Evolutionary conservation across 2,888 invertebrate genomes (phyloP), one percentile per base, ranked within the genome.

Genomic region (Odontomyia ornata): DNA sequence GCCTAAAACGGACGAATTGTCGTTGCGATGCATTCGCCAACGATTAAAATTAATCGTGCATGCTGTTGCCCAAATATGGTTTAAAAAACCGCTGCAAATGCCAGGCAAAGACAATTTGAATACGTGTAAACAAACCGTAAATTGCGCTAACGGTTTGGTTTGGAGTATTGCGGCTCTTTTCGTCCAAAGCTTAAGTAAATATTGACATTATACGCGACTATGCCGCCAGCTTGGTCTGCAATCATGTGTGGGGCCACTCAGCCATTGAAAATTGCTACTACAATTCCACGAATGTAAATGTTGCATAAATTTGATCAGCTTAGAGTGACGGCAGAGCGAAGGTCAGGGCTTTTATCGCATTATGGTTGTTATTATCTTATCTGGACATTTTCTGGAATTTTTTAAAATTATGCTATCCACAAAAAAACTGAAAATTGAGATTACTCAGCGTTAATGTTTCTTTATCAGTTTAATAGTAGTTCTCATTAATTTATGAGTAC

Each of bases 141-240:
- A 60, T 23, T 21, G 46, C 69, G 36, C 43, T 65, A 21, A 25
- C 25, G 47, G 27, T 28, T 27, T n/a, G 11, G 28, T 15, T 27
- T 28, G 64, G 28, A 64, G 28, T 15, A 64, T 64, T 27, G 64
- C 64, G 65, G 4, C 36, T 18, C 65, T 65, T 65, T 36, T 65
- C 69, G 69, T 11, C 9, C 11, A 47, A 11, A 47, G 25, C 69
- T 69, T 15, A 15, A 25, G 69, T 30, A 69, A 69, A 69, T 46
- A 69, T 69, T 69, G 36, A 43, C 43, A 27, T 28, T 28, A 43
- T n/a, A 13, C 43, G 7, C n/a, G 18, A 52, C 7, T 18, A 52
- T 52, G n/a, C 18, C 5, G n/a, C 52, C n/a, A 15, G 2, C 15
- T 4, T 9, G 52, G 52, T 18, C 18, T 18, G 13, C 18, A 52